Evolutionary conservation across 2,797 vertebrate species (phyloP), one percentile per base, ranked within the genome.

Genomic region (Botia kubotai): DNA sequence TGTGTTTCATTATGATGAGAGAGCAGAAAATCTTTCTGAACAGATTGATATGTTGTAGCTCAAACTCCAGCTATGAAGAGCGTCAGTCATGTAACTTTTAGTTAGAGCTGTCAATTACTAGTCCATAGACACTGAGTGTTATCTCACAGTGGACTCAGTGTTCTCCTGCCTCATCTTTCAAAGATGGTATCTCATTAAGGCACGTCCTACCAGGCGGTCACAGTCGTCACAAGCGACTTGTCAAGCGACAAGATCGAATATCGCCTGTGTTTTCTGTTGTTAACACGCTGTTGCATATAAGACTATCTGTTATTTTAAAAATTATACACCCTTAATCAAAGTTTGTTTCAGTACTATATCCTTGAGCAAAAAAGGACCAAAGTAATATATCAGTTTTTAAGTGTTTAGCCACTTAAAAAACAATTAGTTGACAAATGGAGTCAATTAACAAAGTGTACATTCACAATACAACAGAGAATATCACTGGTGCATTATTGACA

Each of bases 281-380:
- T 36, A 65, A 65, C 62, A 17, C 62, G 11, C 63, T n/a, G 63
- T 36, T 66, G 33, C 16, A 66, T 66, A 66, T 66, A 4, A n/a
- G 33, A 36, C 63, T n/a, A 3, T 2, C 3, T 36, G 3, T 2
- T 36, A 6, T 8, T 65, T 17, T 36, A 16, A 29, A 57, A 21
- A 65, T 36, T n/a, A 26, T 26, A 7, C 29, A 33, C 8, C 2
- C 13, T 66, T 39, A n/a, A 39, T 39, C 7, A 36, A 65, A 65
- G 6, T 65, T 65, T 19, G 16, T 11, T 66, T 66, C 17, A 4
- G 8, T 36, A 10, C 3, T 66, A 39, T 66, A 13, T 6, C 29
- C 33, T 33, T 33, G 13, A 63, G 33, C 63, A 66, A 39, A 36
- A 17, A 39, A 16, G 29, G 62, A 57, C 14, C 3, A 53, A 53